Base-by-base conservation (phyloP, 30 jellyfish, hydroid and myxozoan genomes). In the Pelagia noctiluca region DNA sequence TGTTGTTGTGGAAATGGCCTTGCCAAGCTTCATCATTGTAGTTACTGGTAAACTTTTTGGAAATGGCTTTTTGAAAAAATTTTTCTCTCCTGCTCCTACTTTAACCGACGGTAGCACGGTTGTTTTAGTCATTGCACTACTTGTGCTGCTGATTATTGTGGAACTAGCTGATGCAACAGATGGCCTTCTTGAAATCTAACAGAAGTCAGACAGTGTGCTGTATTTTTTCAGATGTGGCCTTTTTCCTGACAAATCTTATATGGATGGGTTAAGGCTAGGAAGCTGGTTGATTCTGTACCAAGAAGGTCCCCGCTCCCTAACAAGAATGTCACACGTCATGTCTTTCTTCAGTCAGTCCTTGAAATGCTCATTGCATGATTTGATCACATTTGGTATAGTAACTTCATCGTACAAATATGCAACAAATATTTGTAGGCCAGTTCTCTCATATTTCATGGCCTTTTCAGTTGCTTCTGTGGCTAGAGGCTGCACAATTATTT, bases 271-370 rank as follows among this genome's bases (percentile, higher is more conserved):
- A 1, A 66, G 31, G 49, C 22, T 18, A 31, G 87, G 77, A 10
- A 66, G 32, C 42, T 80, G 87, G 63, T 34, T 8, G 1, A 30
- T 35, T 35, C 47, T 31, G 28, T 32, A 33, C 31, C 88, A 66
- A 5, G 92, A 81, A 2, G 92, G 92, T 0, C 78, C 88, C 34
- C 87, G 57, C 63, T 77, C 89, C 19, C 89, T 73, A 8, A 72
- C 69, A 18, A 78, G 35, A 1, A 78, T 50, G 38, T 78, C 84
- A 49, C 88, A 76, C 30, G 60, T 8, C 78, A 50, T 54, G 22
- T 37, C 78, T 78, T 36, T 52, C 77, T 24, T 24, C 25, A 54
- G 78, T 19, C 63, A 30, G 16, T 54, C 62, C 34, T 76, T 35
- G 81, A 76, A 76, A 50, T 76, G 88, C 42, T 76, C 35, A 35